Conservation (phyloP, 2,888 invertebrate genomes). For the Periphyllus acericola region DNA sequence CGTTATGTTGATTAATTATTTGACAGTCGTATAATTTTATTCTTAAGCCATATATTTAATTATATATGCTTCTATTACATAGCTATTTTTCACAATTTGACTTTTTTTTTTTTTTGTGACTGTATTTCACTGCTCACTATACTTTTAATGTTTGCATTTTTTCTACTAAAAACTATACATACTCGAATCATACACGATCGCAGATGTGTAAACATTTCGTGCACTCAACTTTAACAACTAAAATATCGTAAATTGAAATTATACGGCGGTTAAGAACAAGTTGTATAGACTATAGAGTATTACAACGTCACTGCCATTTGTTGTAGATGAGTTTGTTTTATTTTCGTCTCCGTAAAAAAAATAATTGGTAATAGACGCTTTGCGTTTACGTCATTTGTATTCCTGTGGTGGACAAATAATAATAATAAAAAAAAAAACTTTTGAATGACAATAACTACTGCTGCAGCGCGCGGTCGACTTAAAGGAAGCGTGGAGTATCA, state of each 20-base stretch:
- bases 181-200: not conserved
- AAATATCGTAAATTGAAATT: not conserved
- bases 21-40: not conserved
- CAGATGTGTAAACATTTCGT: not conserved
- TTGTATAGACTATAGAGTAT: not conserved
- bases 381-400: slow-evolving; percentile 47
- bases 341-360: not conserved
- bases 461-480: slow-evolving; percentile 28
- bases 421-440: slow-evolving; percentile 28
- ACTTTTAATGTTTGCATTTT: not conserved
- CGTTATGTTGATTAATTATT: not conserved
- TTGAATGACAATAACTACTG: not conserved
- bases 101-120: not conserved
- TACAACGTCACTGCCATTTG: not conserved
- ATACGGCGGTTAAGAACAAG: not conserved
- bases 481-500: slow-evolving; percentile 60
- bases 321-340: slow-evolving; percentile 21
- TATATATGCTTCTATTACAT: not conserved
- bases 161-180: not conserved
- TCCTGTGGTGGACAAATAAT: slow-evolving; percentile 1
- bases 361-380: slow-evolving; percentile 4
- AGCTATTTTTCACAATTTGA: not conserved
- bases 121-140: not conserved
- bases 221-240: not conserved
- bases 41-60: not conserved